Evolutionary conservation across 2,113 vertebrate species (phyloP).

Genomic region (Porphyrio hochstetteri): DNA sequence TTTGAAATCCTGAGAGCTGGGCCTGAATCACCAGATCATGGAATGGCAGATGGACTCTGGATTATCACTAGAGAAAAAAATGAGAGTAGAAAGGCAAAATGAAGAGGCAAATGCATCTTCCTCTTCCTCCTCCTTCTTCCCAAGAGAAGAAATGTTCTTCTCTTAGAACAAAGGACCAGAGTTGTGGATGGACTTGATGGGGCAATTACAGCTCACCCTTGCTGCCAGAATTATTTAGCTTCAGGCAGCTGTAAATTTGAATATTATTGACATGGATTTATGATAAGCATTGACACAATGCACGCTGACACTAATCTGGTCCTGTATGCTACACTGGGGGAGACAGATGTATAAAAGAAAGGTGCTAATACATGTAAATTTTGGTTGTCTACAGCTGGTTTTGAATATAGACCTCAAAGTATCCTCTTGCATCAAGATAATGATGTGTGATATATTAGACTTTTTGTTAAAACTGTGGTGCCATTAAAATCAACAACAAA

Average conservation of each 20-base stretch:
- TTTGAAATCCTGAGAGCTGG: background rate
- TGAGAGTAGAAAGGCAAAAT: background rate
- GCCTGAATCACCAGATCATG: background rate
- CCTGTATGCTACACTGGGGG: background rate
- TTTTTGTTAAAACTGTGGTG: background rate
- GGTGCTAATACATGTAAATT: background rate
- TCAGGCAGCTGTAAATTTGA: background rate
- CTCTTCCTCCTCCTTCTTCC: background rate
- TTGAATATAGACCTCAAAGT: background rate
- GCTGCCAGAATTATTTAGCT: background rate
- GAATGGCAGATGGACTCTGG: background rate
- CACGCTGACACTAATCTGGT: fast-evolving
- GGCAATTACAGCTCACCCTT: background rate
- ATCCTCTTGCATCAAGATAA: background rate
- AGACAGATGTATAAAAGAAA: background rate
- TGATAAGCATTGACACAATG: background rate
- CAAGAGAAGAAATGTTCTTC: background rate
- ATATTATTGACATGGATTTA: background rate
- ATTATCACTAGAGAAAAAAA: background rate
- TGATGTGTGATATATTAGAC: background rate
- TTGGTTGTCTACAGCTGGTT: background rate
- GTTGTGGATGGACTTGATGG: background rate
- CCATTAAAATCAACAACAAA: background rate
- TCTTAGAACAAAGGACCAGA: background rate
- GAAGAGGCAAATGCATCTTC: background rate